Conservation (phyloP, 2,113 vertebrate species). For the Pedionomus torquatus region DNA sequence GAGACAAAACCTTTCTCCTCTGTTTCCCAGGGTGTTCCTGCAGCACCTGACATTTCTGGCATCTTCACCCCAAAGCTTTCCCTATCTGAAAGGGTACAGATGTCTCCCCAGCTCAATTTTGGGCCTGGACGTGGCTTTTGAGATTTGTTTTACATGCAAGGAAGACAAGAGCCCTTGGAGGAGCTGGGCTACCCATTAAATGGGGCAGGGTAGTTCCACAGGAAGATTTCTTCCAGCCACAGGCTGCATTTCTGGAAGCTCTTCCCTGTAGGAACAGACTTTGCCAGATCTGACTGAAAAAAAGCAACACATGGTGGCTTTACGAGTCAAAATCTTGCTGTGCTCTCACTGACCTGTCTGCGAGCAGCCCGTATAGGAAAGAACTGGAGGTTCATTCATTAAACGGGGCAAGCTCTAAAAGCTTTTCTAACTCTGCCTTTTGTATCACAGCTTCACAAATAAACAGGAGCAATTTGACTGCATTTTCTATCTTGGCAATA, state of each 20-base stretch:
- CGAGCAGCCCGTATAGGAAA: not conserved
- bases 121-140: not conserved
- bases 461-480: not conserved
- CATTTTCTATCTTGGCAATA: slow-evolving; percentile 12
- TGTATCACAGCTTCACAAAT: not conserved
- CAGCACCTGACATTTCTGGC: not conserved
- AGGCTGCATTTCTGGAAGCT: not conserved
- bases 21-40: not conserved
- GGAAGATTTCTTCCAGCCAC: not conserved
- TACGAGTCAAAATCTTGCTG: not conserved
- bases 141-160: not conserved
- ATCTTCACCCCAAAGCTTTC: not conserved
- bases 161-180: not conserved
- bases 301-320: not conserved
- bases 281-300: not conserved
- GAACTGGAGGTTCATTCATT: not conserved
- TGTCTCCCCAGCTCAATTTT: not conserved
- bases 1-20: not conserved
- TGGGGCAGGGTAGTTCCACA: rapidly evolving
- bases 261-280: not conserved
- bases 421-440: not conserved
- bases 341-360: not conserved
- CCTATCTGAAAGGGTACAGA: not conserved
- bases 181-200: not conserved
- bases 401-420: not conserved